These are phyloP conservation scores for Peribatodes rhomboidaria DNA, from an alignment of 2,888 invertebrate species.

Conservation along the genomic window DNA sequence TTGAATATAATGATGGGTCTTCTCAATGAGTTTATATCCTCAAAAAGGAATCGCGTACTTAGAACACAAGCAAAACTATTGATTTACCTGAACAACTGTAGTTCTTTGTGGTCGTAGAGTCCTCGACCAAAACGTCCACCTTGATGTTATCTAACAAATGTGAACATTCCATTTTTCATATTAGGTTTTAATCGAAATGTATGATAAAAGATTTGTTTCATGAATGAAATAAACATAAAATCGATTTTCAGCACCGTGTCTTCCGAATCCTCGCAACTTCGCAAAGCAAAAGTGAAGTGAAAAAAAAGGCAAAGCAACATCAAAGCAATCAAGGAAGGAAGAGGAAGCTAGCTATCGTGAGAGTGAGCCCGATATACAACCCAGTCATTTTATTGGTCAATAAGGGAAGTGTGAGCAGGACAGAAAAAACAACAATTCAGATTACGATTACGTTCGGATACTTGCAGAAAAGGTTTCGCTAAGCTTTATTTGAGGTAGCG, in stretches of 20 bases:
- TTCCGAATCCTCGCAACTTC: constrained; percentile 45
- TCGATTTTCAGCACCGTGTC: constrained; percentile 53
- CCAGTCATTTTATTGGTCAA: constrained; percentile 51
- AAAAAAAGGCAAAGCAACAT: constrained; percentile 26
- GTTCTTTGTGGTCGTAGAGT: constrained; percentile 87
- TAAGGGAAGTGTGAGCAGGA: constrained; percentile 57
- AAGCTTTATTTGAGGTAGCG: too few relatives aligned
- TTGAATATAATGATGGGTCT: constrained; percentile 54
- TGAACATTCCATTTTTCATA: constrained; percentile 89
- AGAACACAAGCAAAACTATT: constrained; percentile 53
- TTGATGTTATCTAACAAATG: constrained; percentile 89
- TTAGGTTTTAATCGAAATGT: constrained; percentile 58
- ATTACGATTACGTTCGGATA: constrained; percentile 65
- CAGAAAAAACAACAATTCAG: constrained; percentile 57
- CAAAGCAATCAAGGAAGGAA: constrained; percentile 11
- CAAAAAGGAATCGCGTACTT: constrained; percentile 41
- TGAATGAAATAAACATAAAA: constrained; percentile 59
- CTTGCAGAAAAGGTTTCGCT: not conserved
- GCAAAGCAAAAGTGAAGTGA: constrained; percentile 37
- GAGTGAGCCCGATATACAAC: constrained; percentile 63
- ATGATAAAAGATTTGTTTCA: constrained; percentile 62
- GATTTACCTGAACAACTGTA: constrained; percentile 88
- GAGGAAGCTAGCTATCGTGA: constrained; percentile 50
- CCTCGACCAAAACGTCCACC: constrained; percentile 82
- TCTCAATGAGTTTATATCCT: constrained; percentile 33